phyloP scores from a whole-genome alignment of 2,888 invertebrate genomes.

The Flexamia atlantica region DNA sequence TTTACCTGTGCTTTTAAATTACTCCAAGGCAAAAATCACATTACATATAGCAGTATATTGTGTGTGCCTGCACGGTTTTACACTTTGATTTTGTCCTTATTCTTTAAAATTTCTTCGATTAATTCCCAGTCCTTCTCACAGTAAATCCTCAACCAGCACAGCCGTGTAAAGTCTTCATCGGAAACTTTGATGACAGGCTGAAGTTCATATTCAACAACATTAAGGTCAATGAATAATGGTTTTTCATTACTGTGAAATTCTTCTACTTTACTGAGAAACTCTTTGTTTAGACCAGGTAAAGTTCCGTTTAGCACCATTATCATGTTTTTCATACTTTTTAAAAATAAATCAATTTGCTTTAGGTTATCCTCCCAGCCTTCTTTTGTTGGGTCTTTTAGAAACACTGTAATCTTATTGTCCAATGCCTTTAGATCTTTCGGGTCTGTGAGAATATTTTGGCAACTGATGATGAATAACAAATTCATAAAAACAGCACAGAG shows the following conservation, averaged over 20 bases:
- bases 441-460: conserved; percentile 24
- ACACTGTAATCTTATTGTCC: conserved; percentile 23
- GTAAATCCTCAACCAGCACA: conserved; percentile 41
- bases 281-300: conserved; percentile 11
- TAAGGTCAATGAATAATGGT: conserved; percentile 30
- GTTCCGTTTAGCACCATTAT: conserved; percentile 45
- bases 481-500: not conserved
- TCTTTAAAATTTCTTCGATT: conserved; percentile 24
- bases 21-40: no score
- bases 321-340: conserved; percentile 42
- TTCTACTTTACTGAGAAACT: conserved; percentile 31
- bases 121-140: conserved; percentile 39
- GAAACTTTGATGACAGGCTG: conserved; percentile 43
- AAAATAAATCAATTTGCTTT: conserved; percentile 33
- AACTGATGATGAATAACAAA: not conserved
- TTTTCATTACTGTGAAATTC: conserved; percentile 17
- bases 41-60: no score
- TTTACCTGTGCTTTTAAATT: no score
- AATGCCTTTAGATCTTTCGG: conserved; percentile 14
- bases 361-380: conserved; percentile 48
- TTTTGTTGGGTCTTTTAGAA: conserved; percentile 50
- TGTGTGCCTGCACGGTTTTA: not conserved
- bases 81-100: conserved; percentile 16
- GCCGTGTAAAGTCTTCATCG: conserved; percentile 41
- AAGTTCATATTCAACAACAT: conserved; percentile 49